A percentile compares a stretch with the other conserved stretches of the same genome.
These are phyloP conservation scores for Branchinecta sandiegonensis DNA, from an alignment of 2,888 invertebrate species.

Conservation along the genomic window DNA sequence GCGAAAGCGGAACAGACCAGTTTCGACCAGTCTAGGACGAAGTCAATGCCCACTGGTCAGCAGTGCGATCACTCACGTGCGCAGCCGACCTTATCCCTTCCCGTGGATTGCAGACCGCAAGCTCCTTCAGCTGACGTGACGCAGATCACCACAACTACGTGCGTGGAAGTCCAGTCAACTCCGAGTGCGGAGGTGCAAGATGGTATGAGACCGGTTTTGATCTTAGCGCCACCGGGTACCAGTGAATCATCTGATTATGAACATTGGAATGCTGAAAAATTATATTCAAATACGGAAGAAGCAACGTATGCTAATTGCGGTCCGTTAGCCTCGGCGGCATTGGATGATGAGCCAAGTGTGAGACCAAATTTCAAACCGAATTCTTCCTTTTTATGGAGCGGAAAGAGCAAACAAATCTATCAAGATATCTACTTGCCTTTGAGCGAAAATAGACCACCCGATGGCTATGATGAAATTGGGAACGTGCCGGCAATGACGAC, in stretches of 20 bases:
- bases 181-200: background rate
- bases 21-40: background rate
- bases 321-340: background rate
- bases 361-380: constrained; percentile 11
- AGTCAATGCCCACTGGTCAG: background rate
- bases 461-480: constrained; percentile 20
- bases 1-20: background rate
- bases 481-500: constrained; percentile 20
- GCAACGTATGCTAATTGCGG: constrained; percentile 4
- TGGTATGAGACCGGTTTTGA: constrained; percentile 8
- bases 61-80: background rate
- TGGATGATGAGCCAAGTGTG: background rate
- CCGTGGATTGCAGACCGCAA: background rate
- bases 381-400: constrained; percentile 11
- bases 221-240: background rate
- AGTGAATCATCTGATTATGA: constrained; percentile 15
- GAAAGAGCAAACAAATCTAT: constrained; percentile 2
- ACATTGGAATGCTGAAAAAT: background rate
- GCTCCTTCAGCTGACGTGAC: no score
- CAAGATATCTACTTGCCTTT: constrained; percentile 1
- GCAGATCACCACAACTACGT: no score
- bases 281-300: background rate
- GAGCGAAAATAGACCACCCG: constrained; percentile 12
- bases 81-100: background rate
- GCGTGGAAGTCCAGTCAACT: no score